Conservation (phyloP, 2,797 vertebrate species). For the Numenius phaeopus region DNA sequence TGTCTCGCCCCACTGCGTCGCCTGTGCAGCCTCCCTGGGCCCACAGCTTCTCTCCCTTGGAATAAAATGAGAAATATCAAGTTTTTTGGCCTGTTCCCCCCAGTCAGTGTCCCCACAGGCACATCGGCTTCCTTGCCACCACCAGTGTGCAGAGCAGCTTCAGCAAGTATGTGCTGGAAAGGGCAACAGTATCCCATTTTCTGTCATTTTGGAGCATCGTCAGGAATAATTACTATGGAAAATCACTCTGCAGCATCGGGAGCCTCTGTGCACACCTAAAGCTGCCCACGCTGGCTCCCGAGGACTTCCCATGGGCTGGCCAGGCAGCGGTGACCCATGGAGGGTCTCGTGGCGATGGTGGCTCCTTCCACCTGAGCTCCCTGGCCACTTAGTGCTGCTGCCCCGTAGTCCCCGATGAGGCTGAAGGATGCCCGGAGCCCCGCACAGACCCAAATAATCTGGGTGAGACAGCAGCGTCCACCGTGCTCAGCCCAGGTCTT, state of each 20-base stretch:
- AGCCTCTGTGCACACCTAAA: not conserved
- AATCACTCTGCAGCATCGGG: fast-evolving
- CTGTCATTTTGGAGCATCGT: fast-evolving
- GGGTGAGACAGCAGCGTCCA: fast-evolving
- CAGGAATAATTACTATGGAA: not conserved
- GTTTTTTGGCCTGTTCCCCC: not conserved
- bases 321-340: fast-evolving
- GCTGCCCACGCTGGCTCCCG: fast-evolving
- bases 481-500: fast-evolving
- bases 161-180: not conserved
- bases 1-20: fast-evolving
- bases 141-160: not conserved
- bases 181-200: fast-evolving
- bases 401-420: fast-evolving
- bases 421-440: not conserved
- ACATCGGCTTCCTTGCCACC: not conserved
- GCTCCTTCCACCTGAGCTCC: not conserved
- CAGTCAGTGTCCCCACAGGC: fast-evolving
- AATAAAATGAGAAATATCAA: not conserved
- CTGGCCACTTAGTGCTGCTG: fast-evolving
- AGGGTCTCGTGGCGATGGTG: fast-evolving
- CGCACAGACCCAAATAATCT: fast-evolving
- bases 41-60: not conserved
- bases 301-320: not conserved
- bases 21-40: fast-evolving